Evolutionary conservation across 2,113 vertebrate species (phyloP).

Genomic region (Setophaga petechia): DNA sequence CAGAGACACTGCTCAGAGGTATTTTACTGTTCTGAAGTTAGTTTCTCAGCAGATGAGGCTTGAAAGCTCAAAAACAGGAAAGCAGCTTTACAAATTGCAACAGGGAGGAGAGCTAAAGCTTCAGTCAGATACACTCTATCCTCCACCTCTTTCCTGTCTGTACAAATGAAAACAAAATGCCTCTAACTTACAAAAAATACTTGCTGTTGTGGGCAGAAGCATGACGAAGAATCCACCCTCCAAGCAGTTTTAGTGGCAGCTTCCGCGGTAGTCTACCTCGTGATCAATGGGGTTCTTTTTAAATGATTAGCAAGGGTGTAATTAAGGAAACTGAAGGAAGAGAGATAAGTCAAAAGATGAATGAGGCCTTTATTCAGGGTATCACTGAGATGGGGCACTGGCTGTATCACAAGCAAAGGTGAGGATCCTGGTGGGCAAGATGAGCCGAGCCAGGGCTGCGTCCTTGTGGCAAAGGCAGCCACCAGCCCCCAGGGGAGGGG

Average conservation of each 20-base stretch:
- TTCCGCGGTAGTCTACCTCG: neutral
- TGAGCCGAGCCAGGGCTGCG: fast-evolving
- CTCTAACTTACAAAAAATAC: neutral
- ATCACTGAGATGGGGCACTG: neutral
- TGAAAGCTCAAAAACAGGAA: neutral
- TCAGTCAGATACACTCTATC: neutral
- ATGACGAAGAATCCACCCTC: neutral
- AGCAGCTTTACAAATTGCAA: neutral
- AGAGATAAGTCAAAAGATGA: neutral
- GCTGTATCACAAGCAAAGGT: neutral
- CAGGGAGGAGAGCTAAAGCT: neutral
- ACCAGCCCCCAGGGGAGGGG: neutral
- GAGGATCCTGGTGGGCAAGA: neutral
- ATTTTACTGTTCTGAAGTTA: neutral
- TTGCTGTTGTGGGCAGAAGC: neutral
- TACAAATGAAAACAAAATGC: neutral
- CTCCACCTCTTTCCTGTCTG: neutral
- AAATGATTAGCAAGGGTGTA: neutral
- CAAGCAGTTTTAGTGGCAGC: neutral
- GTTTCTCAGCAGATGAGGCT: neutral
- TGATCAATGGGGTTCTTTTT: neutral
- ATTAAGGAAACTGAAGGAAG: neutral
- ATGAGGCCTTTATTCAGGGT: neutral
- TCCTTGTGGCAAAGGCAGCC: fast-evolving
- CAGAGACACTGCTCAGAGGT: neutral